Evolutionary conservation across 2,797 vertebrate species (phyloP).

Genomic region (Chromis chromis): DNA sequence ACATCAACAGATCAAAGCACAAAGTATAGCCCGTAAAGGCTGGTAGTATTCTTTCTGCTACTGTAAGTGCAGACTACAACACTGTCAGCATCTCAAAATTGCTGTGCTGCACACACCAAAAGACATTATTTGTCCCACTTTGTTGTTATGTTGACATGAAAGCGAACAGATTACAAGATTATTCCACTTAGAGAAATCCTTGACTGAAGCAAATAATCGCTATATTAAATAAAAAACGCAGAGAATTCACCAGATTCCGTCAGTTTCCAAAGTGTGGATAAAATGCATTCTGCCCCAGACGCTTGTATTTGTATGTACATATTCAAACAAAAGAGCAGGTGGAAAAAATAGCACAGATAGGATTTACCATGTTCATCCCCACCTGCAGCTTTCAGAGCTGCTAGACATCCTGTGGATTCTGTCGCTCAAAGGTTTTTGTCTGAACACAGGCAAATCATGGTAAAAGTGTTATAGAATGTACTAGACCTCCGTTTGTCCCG

Average conservation of each 20-base stretch:
- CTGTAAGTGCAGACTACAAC: constrained; percentile 6
- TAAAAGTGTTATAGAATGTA: constrained; percentile 1
- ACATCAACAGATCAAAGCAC: constrained; percentile 12
- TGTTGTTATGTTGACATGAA: constrained; percentile 2
- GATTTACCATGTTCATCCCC: constrained; percentile 12
- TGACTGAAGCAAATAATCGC: neutral
- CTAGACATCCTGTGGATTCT: constrained; percentile 16
- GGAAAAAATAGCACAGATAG: constrained; percentile 8
- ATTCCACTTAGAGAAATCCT: constrained; percentile 12
- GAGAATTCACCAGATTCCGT: neutral
- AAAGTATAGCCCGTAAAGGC: constrained; percentile 1
- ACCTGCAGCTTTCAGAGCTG: constrained; percentile 14
- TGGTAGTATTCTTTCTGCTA: constrained; percentile 12
- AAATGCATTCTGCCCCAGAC: constrained; percentile 11
- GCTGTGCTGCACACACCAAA: neutral
- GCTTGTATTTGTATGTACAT: constrained; percentile 1
- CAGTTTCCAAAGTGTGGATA: neutral
- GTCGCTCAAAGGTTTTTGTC: constrained; percentile 8
- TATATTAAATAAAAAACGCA: constrained; percentile 13
- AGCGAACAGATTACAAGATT: constrained; percentile 12
- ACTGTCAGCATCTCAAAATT: constrained; percentile 6
- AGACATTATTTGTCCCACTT: constrained; percentile 13
- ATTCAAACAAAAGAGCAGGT: constrained; percentile 19
- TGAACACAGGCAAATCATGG: constrained; percentile 5
- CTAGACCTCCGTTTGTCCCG: neutral